Conservation (phyloP, 2,888 invertebrate genomes). For the Drosophila putrida region DNA sequence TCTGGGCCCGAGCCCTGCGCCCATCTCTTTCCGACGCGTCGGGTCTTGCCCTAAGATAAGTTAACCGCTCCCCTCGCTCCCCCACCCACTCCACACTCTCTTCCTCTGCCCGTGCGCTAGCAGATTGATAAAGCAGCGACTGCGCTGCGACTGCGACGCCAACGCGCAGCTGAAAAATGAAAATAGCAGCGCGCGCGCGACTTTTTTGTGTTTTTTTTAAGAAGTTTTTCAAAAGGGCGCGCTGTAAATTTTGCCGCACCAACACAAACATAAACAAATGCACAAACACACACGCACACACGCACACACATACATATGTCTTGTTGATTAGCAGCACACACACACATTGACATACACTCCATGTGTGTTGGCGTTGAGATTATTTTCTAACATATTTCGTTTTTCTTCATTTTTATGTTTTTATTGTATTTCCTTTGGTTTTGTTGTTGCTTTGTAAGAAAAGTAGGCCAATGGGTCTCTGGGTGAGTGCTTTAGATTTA, state of each 20-base stretch:
- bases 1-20: constrained; percentile 22
- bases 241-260: constrained; percentile 66
- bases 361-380: constrained; percentile 69
- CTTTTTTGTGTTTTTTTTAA: constrained; percentile 39
- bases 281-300: constrained; percentile 33
- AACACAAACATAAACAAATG: constrained; percentile 43
- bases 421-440: constrained; percentile 64
- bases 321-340: constrained; percentile 63
- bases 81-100: neutral
- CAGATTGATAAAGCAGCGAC: constrained; percentile 68
- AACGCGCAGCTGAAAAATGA: constrained; percentile 71
- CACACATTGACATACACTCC: constrained; percentile 15
- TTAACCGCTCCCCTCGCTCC: constrained; percentile 28
- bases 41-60: constrained; percentile 77
- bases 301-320: constrained; percentile 28
- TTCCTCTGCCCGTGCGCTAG: neutral
- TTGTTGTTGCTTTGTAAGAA: constrained; percentile 68
- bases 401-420: constrained; percentile 38
- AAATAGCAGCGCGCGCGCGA: constrained; percentile 51
- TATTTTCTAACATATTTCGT: constrained; percentile 67
- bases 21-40: constrained; percentile 64
- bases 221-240: constrained; percentile 72
- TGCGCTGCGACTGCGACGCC: constrained; percentile 44
- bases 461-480: constrained; percentile 84
- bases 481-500: constrained; percentile 78